A percentile compares a stretch with the other conserved stretches of the same genome.
These are phyloP conservation scores for Laupala kohalensis DNA, from an alignment of 1,140 invertebrate species.

Conservation along the genomic window DNA sequence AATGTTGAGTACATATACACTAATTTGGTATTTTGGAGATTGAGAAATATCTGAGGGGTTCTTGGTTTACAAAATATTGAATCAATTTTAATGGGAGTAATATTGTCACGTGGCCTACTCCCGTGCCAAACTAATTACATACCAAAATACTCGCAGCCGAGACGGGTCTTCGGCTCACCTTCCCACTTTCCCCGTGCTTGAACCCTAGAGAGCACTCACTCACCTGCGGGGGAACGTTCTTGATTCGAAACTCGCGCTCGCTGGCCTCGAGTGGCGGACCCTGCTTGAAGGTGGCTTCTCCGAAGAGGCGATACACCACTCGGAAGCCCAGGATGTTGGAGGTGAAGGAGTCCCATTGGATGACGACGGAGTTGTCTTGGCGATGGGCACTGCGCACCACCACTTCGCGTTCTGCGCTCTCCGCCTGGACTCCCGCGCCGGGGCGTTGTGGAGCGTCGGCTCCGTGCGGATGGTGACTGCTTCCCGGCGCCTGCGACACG, in stretches of 20 bases:
- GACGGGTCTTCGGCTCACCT: too few species aligned
- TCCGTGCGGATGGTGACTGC: constrained; percentile 44
- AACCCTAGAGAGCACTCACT: constrained; percentile 15
- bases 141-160: too few species aligned
- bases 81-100: too few species aligned
- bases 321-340: constrained; percentile 74
- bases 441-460: constrained; percentile 27
- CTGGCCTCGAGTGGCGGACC: constrained; percentile 74
- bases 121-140: too few species aligned
- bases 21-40: too few species aligned
- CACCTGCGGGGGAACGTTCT: constrained; percentile 78
- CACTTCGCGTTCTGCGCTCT: constrained; percentile 44
- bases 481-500: constrained; percentile 28
- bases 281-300: constrained; percentile 77
- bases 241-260: constrained; percentile 80
- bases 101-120: too few species aligned
- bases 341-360: constrained; percentile 80
- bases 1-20: too few species aligned
- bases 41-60: too few species aligned
- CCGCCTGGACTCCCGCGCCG: constrained; percentile 36
- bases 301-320: constrained; percentile 79
- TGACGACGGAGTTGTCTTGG: constrained; percentile 75
- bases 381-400: constrained; percentile 71
- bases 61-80: too few species aligned
- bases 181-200: too few species aligned